A percentile compares a stretch with the other conserved stretches of the same genome.
Conservation (phyloP, 2,113 vertebrate genomes). For the Tragelaphus scriptus region DNA sequence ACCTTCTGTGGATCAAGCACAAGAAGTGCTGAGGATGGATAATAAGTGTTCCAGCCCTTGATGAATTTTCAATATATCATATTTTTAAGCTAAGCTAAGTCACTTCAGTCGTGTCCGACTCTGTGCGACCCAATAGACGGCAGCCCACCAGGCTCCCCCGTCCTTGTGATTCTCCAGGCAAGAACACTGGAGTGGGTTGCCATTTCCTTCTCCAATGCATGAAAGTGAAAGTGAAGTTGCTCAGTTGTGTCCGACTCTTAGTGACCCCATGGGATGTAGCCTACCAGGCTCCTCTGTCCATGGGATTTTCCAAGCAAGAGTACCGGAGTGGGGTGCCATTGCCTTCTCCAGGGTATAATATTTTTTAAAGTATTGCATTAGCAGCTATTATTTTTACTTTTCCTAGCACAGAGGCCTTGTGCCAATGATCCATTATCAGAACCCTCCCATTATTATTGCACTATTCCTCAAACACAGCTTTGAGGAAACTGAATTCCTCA, state of each 20-base stretch:
- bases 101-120: no score
- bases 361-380: background rate
- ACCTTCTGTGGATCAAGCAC: background rate
- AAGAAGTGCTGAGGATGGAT: background rate
- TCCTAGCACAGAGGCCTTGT: background rate
- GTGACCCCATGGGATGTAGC: no score
- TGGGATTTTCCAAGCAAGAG: no score
- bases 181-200: no score
- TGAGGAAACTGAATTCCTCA: background rate
- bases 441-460: background rate
- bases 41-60: background rate
- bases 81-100: background rate
- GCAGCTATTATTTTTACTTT: background rate
- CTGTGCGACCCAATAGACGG: no score
- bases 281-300: no score
- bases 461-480: background rate
- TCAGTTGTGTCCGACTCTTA: rapidly evolving
- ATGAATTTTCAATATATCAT: background rate
- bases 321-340: no score
- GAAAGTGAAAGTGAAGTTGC: no score
- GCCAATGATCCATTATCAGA: background rate
- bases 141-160: no score
- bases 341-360: background rate
- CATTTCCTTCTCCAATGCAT: no score
- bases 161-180: no score